Conservation (phyloP, 2,888 invertebrate genomes). For the Tenthredo amoena region DNA sequence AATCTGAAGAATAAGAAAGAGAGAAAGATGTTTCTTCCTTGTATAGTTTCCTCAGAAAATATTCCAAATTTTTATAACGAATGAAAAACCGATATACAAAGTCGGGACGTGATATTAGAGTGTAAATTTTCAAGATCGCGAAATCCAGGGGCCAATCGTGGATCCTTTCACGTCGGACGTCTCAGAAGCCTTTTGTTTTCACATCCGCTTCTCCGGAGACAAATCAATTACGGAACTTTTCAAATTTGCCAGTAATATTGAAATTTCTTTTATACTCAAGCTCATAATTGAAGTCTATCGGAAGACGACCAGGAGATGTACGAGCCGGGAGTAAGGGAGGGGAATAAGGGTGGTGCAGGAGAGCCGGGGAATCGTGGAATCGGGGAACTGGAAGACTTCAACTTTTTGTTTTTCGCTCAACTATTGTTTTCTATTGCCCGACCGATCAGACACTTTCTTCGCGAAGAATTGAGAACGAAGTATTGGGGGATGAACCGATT, state of each 20-base stretch:
- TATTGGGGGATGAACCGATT: constrained; percentile 54
- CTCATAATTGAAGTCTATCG: constrained; percentile 77
- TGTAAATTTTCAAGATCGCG: constrained; percentile 11
- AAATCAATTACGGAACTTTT: constrained; percentile 78
- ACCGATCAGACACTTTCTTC: constrained; percentile 62
- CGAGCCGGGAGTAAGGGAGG: constrained; percentile 56
- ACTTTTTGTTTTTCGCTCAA: constrained; percentile 75
- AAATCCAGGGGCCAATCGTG: background rate
- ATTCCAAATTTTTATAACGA: background rate
- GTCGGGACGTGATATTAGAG: background rate
- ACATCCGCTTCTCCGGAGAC: constrained; percentile 58
- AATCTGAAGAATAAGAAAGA: no score
- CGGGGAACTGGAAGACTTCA: constrained; percentile 56
- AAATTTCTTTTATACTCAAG: constrained; percentile 76
- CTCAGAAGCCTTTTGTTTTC: constrained; percentile 49
- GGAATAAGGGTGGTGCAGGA: constrained; percentile 54
- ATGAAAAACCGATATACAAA: background rate
- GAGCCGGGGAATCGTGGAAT: constrained; percentile 11
- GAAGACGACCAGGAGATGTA: constrained; percentile 62
- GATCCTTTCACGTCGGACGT: constrained; percentile 46
- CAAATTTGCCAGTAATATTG: constrained; percentile 78
- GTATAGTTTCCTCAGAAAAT: background rate
- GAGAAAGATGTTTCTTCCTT: no score
- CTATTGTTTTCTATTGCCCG: constrained; percentile 74
- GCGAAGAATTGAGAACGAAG: constrained; percentile 40